A percentile compares a stretch with the other conserved stretches of the same genome.
These are phyloP conservation scores for Chrysoperla carnea DNA, from an alignment of 1,140 invertebrate species.

Conservation along the genomic window DNA sequence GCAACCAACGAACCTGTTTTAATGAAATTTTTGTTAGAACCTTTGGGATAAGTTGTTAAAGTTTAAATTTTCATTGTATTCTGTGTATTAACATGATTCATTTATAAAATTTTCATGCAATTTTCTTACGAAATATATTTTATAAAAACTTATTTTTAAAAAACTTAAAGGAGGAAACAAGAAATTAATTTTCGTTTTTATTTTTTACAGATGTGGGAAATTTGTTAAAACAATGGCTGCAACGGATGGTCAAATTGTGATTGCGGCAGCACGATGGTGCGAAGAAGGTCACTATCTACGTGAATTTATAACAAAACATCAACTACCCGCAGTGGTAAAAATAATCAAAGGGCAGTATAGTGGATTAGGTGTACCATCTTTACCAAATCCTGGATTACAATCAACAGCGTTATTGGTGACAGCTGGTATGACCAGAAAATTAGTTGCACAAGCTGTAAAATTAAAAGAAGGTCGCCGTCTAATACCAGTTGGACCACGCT, in stretches of 20 bases:
- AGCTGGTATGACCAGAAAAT: slow-evolving; percentile 64
- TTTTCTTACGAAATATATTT: no score
- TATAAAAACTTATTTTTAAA: no score
- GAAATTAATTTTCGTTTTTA: no score
- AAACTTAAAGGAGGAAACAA: no score
- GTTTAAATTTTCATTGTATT: no score
- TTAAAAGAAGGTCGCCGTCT: slow-evolving; percentile 67
- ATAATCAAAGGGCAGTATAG: slow-evolving; percentile 86
- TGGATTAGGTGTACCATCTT: slow-evolving; percentile 66
- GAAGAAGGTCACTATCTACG: slow-evolving; percentile 60
- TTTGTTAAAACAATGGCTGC: slow-evolving; percentile 41
- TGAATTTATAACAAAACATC: slow-evolving; percentile 61
- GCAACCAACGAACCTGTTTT: no score
- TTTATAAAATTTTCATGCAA: no score
- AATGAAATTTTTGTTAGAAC: no score
- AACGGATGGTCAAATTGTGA: slow-evolving; percentile 67
- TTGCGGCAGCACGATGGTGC: slow-evolving; percentile 67
- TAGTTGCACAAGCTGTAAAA: slow-evolving; percentile 79
- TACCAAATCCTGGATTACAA: slow-evolving; percentile 65
- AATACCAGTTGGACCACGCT: slow-evolving; percentile 58
- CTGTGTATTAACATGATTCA: no score
- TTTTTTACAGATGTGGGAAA: no score
- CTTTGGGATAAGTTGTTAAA: no score
- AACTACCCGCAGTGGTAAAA: slow-evolving; percentile 69
- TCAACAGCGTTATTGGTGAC: slow-evolving; percentile 70